phyloP scores from a whole-genome alignment of 2,113 vertebrate genomes.

The Nerophis ophidion region DNA sequence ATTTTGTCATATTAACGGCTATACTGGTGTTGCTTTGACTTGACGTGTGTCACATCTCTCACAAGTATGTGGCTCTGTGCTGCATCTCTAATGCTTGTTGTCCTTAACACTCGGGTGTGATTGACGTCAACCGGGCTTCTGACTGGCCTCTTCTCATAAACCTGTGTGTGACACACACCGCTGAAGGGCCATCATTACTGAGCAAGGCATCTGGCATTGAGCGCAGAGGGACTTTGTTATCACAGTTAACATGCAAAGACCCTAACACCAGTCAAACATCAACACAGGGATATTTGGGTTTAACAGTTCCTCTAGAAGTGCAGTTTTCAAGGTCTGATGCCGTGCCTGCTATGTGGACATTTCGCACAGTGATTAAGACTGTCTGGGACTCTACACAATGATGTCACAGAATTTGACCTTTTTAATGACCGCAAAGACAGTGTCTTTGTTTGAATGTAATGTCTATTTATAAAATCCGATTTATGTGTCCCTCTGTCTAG shows the following conservation, averaged over 20 bases:
- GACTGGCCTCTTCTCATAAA: constrained; percentile 42
- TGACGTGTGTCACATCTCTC: constrained; percentile 4
- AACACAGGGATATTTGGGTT: constrained; percentile 11
- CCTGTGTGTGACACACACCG: constrained; percentile 34
- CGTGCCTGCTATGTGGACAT: not conserved
- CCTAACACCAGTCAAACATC: constrained; percentile 27
- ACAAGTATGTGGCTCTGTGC: constrained; percentile 9
- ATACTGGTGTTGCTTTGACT: not conserved
- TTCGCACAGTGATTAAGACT: constrained; percentile 5
- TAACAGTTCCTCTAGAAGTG: constrained; percentile 26
- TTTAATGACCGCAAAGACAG: not conserved
- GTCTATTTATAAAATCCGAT: not conserved
- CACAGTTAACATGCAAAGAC: constrained; percentile 29
- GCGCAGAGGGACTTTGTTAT: constrained; percentile 22
- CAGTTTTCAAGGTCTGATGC: constrained; percentile 28
- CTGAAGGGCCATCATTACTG: constrained; percentile 13
- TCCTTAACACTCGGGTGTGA: constrained; percentile 50
- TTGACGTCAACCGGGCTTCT: constrained; percentile 61
- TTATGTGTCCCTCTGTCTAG: constrained; percentile 52
- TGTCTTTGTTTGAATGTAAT: not conserved
- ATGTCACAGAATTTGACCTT: constrained; percentile 13
- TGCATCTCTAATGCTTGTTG: constrained; percentile 57
- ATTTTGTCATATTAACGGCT: constrained; percentile 1
- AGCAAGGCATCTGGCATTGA: constrained; percentile 32
- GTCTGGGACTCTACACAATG: not conserved